A percentile compares a stretch with the other conserved stretches of the same genome.
Conservation (phyloP, 2,113 vertebrate genomes). For the Scortum barcoo region DNA sequence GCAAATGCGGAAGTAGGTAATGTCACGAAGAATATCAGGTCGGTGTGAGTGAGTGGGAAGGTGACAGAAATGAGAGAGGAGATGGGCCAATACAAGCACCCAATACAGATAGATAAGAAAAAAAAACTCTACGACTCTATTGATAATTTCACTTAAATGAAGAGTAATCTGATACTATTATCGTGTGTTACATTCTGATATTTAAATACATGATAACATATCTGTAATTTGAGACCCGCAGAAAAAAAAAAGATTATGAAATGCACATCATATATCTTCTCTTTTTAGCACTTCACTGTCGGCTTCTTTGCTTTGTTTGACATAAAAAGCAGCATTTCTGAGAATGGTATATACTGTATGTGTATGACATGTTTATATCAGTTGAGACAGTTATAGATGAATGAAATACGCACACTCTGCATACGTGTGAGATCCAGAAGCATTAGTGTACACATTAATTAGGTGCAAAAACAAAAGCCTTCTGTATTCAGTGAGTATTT, state of each 20-base stretch:
- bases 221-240: neutral
- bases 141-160: neutral
- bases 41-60: neutral
- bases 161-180: neutral
- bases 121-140: neutral
- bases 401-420: neutral
- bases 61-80: slow-evolving; percentile 16
- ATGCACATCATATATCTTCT: neutral
- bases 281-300: neutral
- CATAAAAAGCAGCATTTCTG: neutral
- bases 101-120: neutral
- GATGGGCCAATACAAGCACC: neutral
- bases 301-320: neutral
- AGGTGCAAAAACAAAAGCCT: neutral
- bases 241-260: neutral
- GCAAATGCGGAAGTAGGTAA: slow-evolving; percentile 7
- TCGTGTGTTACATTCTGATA: neutral
- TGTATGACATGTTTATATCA: too few relatives aligned
- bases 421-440: neutral
- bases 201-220: neutral
- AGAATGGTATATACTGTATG: too few relatives aligned
- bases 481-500: neutral
- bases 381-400: neutral
- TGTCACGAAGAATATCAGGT: neutral
- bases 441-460: neutral